A percentile compares a stretch with the other conserved stretches of the same genome.
These are phyloP conservation scores for Mayetiola destructor DNA, from an alignment of 2,888 invertebrate genomes.

Conservation along the genomic window DNA sequence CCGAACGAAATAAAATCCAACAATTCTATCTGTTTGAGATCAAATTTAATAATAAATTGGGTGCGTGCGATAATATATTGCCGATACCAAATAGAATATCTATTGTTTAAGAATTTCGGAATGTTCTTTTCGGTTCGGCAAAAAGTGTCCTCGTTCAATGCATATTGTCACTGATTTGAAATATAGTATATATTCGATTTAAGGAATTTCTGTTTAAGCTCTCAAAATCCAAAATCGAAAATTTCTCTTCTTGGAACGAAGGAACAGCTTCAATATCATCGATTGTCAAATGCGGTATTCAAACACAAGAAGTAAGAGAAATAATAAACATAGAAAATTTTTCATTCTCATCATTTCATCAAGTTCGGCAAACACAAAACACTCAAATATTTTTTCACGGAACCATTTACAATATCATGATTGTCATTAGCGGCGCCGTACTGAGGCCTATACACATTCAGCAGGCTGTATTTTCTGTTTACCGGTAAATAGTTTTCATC, in stretches of 20 bases:
- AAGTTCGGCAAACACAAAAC: constrained; percentile 3
- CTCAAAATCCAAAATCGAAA: not conserved
- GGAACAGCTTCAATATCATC: not conserved
- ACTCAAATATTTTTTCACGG: too few species aligned
- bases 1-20: too few species aligned
- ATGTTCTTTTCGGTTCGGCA: not conserved
- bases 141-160: not conserved
- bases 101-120: not conserved
- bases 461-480: not conserved
- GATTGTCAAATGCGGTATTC: constrained; percentile 2
- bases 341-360: not conserved
- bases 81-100: not conserved
- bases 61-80: not conserved
- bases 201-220: not conserved
- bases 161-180: constrained; percentile 3
- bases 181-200: constrained; percentile 8
- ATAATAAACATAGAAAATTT: too few species aligned
- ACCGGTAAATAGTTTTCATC: not conserved
- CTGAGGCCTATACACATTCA: too few species aligned
- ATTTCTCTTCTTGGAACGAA: not conserved
- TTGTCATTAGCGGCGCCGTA: constrained; percentile 11
- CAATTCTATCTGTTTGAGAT: not conserved
- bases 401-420: not conserved
- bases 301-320: too few species aligned
- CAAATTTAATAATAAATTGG: constrained; percentile 1